Evolutionary conservation across 2,797 vertebrate genomes (phyloP), one percentile per base, ranked within the genome.

Genomic region (Bovichtus variegatus): DNA sequence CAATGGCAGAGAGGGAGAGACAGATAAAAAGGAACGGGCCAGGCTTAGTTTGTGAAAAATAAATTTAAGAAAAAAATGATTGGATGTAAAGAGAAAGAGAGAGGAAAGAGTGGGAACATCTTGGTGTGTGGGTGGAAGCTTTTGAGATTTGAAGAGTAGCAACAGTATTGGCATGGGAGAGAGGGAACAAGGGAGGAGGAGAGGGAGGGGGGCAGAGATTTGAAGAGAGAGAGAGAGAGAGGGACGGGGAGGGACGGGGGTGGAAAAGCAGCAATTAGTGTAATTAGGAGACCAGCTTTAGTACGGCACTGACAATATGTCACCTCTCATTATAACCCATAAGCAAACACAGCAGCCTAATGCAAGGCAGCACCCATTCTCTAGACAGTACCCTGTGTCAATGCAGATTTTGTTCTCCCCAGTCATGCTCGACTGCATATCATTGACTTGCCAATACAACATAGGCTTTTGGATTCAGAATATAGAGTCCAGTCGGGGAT

Each of bases 201-300:
- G 70, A 64, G 43, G 38, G 36, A 55, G 64, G 50, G 41, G 38
- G 9, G 40, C 15, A 27, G 36, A 49, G 68, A 74, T 66, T 79
- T 60, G 54, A 71, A 86, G 66, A 75, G 65, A 74, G 71, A 77
- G 31, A 77, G 31, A 75, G 65, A 74, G 71, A 77, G n/a, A n/a
- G n/a, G n/a, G n/a, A n/a, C n/a, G n/a, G 68, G 55, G 69, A 78
- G 44, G 74, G 70, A 63, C 44, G 74, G 76, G 88, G 87, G 83
- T 85, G 90, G 91, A 88, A 91, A 90, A 90, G 81, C 84, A 84
- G 82, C 92, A 95, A 94, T 95, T 95, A 95, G 87, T 87, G 87
- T 95, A 95, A 95, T 96, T 94, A 95, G 88, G 88, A 90, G 88
- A 89, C 81, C 86, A 80, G 88, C 89, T 93, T 95, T 93, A 92